Conservation (phyloP, 2,113 vertebrate genomes). For the Struthio camelus region DNA sequence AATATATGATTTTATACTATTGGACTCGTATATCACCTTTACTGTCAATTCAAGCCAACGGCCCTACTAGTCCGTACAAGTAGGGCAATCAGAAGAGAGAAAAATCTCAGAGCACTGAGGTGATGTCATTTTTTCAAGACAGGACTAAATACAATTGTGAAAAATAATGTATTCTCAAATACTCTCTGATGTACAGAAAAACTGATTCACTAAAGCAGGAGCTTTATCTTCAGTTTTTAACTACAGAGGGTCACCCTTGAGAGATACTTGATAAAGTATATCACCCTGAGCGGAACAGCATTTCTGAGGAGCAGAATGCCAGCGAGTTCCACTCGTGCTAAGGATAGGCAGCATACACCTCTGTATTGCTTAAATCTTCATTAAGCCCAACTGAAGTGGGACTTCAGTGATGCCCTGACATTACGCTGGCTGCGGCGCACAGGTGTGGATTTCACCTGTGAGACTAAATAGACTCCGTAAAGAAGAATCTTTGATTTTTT, state of each 20-base stretch:
- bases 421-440: no score
- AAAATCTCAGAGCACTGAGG: neutral
- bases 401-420: neutral
- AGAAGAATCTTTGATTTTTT: neutral
- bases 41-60: neutral
- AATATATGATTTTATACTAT: neutral
- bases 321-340: neutral
- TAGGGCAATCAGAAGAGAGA: neutral
- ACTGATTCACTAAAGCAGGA: neutral
- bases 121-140: neutral
- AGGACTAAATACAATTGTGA: neutral
- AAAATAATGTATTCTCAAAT: neutral
- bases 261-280: neutral
- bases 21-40: neutral
- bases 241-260: neutral
- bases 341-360: neutral
- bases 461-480: neutral
- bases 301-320: neutral
- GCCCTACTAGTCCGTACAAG: neutral
- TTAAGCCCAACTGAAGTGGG: neutral
- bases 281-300: neutral
- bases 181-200: neutral
- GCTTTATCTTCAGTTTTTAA: neutral
- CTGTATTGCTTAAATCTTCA: no score
- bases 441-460: neutral